Conservation (phyloP, 2,797 vertebrate species). For the Mus caroli region DNA sequence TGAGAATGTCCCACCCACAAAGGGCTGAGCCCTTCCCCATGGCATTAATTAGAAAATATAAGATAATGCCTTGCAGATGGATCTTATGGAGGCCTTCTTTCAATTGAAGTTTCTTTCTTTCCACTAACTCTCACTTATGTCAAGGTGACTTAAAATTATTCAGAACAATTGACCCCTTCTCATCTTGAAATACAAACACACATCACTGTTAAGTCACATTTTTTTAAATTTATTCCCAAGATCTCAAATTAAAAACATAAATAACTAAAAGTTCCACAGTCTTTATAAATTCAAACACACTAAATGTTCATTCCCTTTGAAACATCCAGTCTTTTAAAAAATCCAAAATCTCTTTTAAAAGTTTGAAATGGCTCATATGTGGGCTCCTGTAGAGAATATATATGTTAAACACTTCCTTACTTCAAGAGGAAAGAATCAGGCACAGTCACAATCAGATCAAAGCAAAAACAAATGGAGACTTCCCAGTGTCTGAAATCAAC, state of each 20-base stretch:
- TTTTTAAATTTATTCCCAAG: neutral
- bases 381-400: too few species aligned
- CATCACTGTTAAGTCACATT: neutral
- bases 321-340: too few species aligned
- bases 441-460: neutral
- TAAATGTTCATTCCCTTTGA: too few species aligned
- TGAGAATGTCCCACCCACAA: neutral
- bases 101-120: neutral
- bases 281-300: neutral
- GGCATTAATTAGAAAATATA: too few species aligned
- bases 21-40: neutral
- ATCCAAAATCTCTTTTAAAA: too few species aligned
- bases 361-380: too few species aligned
- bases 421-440: neutral
- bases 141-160: neutral
- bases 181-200: neutral
- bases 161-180: neutral
- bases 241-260: neutral
- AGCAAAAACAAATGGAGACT: neutral
- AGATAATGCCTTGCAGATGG: neutral
- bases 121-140: neutral
- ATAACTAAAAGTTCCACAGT: neutral
- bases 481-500: neutral
- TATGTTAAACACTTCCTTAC: neutral
- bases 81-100: neutral